These are phyloP conservation scores for Daubentonia madagascariensis DNA, from an alignment of 2,113 vertebrate genomes.

Conservation along the genomic window DNA sequence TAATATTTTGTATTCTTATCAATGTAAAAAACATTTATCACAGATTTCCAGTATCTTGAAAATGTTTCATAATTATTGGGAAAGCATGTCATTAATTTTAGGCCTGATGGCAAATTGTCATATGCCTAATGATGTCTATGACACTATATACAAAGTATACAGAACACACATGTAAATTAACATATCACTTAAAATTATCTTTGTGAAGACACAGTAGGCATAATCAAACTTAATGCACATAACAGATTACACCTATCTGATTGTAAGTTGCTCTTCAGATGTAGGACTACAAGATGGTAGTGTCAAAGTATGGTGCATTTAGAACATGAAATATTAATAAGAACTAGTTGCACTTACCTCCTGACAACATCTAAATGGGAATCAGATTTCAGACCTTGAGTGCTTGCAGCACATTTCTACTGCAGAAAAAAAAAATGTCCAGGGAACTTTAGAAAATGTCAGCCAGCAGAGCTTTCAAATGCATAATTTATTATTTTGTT, in stretches of 20 bases:
- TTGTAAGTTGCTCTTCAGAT: conserved; percentile 76
- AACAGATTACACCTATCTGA: conserved; percentile 69
- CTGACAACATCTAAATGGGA: conserved; percentile 80
- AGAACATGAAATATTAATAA: conserved; percentile 82
- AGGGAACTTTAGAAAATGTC: conserved; percentile 86
- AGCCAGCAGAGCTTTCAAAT: conserved; percentile 81
- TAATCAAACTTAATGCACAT: conserved; percentile 74
- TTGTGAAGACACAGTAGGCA: conserved; percentile 64
- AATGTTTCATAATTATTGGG: not conserved
- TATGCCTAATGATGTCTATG: not conserved
- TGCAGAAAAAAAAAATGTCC: conserved; percentile 64
- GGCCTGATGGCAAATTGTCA: not conserved
- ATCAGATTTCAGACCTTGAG: conserved; percentile 79
- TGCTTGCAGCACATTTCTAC: conserved; percentile 74
- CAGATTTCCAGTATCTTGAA: not conserved
- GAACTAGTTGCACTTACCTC: conserved; percentile 72
- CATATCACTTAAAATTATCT: conserved; percentile 61
- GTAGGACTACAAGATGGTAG: conserved; percentile 74
- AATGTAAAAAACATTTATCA: not conserved
- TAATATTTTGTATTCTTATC: not conserved
- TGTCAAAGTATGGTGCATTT: conserved; percentile 77
- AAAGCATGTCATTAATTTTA: not conserved
- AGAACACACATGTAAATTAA: conserved; percentile 35
- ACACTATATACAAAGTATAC: not conserved
- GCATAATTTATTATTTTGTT: conserved; percentile 85